A percentile compares a stretch with the other conserved stretches of the same genome.
These are phyloP conservation scores for Cheirogaleus medius DNA, from an alignment of 2,113 vertebrate genomes.

Conservation along the genomic window DNA sequence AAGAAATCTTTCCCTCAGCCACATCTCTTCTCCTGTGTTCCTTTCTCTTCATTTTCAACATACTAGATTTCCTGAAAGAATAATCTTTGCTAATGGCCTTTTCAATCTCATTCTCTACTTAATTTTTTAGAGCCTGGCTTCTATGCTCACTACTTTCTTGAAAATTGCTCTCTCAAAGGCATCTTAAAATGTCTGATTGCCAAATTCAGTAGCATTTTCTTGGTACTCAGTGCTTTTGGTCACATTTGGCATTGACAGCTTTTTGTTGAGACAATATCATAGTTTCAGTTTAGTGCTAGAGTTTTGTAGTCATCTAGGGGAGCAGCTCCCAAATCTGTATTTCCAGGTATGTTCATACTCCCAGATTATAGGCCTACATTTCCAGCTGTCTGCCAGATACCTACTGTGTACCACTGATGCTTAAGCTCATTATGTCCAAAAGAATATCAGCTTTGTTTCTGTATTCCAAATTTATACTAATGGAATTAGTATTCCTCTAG, in stretches of 20 bases:
- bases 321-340: background rate
- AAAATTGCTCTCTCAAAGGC: background rate
- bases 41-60: background rate
- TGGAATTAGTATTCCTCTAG: background rate
- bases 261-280: background rate
- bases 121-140: background rate
- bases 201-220: background rate
- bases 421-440: background rate
- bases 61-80: background rate
- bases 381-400: background rate
- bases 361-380: background rate
- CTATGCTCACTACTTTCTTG: background rate
- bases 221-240: background rate
- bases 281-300: conserved; percentile 3
- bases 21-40: background rate
- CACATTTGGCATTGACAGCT: background rate
- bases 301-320: background rate
- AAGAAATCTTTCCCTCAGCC: background rate
- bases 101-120: background rate
- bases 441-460: background rate
- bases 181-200: background rate
- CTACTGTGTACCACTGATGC: background rate
- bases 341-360: background rate
- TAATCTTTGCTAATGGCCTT: background rate
- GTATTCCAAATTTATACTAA: background rate